Evolutionary conservation across 2,113 vertebrate species (phyloP).

Genomic region (Channa argus): DNA sequence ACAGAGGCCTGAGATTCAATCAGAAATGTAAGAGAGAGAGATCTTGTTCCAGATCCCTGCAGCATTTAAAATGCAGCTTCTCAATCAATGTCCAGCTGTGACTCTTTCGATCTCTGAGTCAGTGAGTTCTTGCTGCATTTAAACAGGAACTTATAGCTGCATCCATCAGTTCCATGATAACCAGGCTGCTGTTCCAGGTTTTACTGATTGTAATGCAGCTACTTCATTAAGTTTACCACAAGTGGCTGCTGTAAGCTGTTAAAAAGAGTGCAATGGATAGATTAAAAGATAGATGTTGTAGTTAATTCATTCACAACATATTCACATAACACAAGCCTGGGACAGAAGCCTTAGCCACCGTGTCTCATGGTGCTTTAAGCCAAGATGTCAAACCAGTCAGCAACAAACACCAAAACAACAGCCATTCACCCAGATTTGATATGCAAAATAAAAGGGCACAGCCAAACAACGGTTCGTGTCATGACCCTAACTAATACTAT

Average conservation of each 20-base stretch:
- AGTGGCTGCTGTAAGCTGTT: slow-evolving; percentile 44
- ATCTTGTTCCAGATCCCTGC: slow-evolving; percentile 46
- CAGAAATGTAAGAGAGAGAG: not conserved
- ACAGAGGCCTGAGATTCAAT: slow-evolving; percentile 36
- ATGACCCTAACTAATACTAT: not conserved
- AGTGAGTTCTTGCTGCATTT: slow-evolving; percentile 31
- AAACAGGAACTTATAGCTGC: slow-evolving; percentile 54
- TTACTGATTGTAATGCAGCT: slow-evolving; percentile 55
- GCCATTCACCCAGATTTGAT: not conserved
- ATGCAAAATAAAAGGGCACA: not conserved
- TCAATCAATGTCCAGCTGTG: slow-evolving; percentile 71
- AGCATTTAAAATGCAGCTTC: slow-evolving; percentile 60
- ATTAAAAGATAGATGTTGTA: slow-evolving; percentile 13
- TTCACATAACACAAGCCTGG: not conserved
- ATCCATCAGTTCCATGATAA: slow-evolving; percentile 25
- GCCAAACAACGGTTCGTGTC: slow-evolving; percentile 4
- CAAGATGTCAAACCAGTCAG: not conserved
- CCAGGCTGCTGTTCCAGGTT: slow-evolving; percentile 25
- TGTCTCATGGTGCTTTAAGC: not conserved
- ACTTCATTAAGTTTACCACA: slow-evolving; percentile 53
- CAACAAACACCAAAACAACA: not conserved
- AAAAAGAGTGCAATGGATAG: slow-evolving; percentile 38
- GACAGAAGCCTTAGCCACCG: not conserved
- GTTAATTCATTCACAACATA: not conserved
- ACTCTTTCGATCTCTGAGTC: slow-evolving; percentile 30